A percentile compares a stretch with the other conserved stretches of the same genome.
Conservation (phyloP, 2,888 invertebrate genomes). For the Bibio marci region DNA sequence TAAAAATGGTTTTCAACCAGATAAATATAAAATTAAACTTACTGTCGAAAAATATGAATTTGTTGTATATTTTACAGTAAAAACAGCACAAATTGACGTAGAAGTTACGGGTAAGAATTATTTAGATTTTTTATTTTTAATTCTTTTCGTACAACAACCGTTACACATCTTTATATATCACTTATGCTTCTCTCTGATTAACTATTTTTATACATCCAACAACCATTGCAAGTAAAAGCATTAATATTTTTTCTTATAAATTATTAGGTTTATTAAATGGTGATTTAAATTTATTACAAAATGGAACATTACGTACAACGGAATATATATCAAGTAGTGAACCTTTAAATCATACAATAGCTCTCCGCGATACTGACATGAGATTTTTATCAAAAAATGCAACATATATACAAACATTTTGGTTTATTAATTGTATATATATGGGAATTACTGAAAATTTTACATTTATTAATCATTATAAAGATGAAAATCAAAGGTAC, state of each 20-base stretch:
- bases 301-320: conserved; percentile 34
- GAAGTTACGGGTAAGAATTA: too few species aligned
- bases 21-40: conserved; percentile 41
- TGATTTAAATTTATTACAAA: conserved; percentile 43
- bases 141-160: too few species aligned
- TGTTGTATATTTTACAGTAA: conserved; percentile 7
- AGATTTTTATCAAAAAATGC: conserved; percentile 38
- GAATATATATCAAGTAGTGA: conserved; percentile 46
- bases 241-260: conserved; percentile 1
- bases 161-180: too few species aligned
- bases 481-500: conserved; percentile 38
- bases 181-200: too few species aligned
- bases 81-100: too few species aligned
- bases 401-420: conserved; percentile 44
- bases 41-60: conserved; percentile 28
- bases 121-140: too few species aligned
- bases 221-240: background rate
- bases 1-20: conserved; percentile 33
- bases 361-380: conserved; percentile 40
- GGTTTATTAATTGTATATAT: conserved; percentile 65
- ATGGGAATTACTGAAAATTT: conserved; percentile 45
- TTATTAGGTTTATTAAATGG: conserved; percentile 47
- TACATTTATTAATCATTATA: conserved; percentile 44
- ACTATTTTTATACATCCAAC: conserved; percentile 6
- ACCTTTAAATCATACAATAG: conserved; percentile 38